These are phyloP conservation scores for Tachysurus vachellii DNA, from an alignment of 2,113 vertebrate genomes.

Conservation along the genomic window DNA sequence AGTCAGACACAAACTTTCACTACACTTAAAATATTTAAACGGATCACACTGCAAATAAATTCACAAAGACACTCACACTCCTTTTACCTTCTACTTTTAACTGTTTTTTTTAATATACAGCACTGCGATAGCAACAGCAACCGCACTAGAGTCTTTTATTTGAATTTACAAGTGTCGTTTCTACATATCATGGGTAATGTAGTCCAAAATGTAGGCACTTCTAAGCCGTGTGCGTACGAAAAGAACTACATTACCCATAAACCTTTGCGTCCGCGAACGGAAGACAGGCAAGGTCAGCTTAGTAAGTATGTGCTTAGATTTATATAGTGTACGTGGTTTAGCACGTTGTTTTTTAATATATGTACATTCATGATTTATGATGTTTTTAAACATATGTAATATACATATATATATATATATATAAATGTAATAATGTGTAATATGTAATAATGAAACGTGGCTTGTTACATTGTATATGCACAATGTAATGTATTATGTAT, in stretches of 20 bases:
- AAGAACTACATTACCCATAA: conserved; percentile 58
- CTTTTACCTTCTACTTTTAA: neutral
- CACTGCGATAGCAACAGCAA: neutral
- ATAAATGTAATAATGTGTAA: too few species aligned
- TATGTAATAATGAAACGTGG: too few species aligned
- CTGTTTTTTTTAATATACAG: neutral
- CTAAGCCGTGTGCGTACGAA: accelerated
- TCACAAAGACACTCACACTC: neutral
- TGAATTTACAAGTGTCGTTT: neutral
- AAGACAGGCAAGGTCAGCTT: conserved; percentile 57
- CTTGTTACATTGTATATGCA: too few species aligned
- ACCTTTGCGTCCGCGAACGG: neutral
- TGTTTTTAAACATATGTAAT: neutral
- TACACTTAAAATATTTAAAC: neutral
- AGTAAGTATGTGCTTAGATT: neutral
- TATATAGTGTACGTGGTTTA: neutral
- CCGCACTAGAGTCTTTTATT: neutral
- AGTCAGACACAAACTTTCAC: neutral
- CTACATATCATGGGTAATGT: conserved; percentile 54
- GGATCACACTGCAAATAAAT: neutral
- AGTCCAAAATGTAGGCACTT: neutral
- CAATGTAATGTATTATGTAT: too few species aligned
- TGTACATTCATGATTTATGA: neutral
- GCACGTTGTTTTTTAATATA: neutral
- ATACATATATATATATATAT: neutral